Percentiles rank a stretch among this genome's conserved stretches.
These are phyloP conservation scores for Anarsia innoxiella DNA, from an alignment of 2,888 invertebrate species.

Conservation along the genomic window DNA sequence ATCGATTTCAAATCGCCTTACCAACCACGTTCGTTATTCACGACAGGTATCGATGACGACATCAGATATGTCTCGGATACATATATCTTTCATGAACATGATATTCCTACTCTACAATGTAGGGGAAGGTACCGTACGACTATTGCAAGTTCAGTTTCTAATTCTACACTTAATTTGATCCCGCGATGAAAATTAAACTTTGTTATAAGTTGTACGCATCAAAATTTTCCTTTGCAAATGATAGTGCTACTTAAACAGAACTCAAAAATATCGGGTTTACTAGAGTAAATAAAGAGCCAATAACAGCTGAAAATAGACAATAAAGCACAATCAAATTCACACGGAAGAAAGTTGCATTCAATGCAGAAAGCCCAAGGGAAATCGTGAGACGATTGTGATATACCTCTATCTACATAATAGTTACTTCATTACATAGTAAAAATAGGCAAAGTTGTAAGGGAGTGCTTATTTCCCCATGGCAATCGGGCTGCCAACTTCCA, in stretches of 20 bases:
- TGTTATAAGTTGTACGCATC: too few relatives aligned
- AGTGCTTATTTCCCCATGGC: slow-evolving; percentile 26
- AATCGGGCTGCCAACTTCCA: slow-evolving; percentile 3
- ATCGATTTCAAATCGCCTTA: slow-evolving; percentile 31
- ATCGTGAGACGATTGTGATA: slow-evolving; percentile 28
- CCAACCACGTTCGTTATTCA: slow-evolving; percentile 37
- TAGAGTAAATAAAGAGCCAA: too few relatives aligned
- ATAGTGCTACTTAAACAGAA: too few relatives aligned
- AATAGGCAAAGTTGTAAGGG: slow-evolving; percentile 27
- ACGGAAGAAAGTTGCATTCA: neutral
- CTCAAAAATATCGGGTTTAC: too few relatives aligned
- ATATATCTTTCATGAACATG: slow-evolving; percentile 15
- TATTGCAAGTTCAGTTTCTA: too few relatives aligned
- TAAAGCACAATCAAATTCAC: slow-evolving; percentile 11
- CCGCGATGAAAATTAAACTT: too few relatives aligned
- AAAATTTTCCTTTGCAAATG: too few relatives aligned
- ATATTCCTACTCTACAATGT: too few relatives aligned
- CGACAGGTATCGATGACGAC: slow-evolving; percentile 26
- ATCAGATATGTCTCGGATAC: slow-evolving; percentile 25
- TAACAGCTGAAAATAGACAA: too few relatives aligned
- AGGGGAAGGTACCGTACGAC: too few relatives aligned
- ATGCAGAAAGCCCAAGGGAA: slow-evolving; percentile 21
- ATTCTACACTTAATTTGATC: too few relatives aligned
- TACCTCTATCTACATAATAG: too few relatives aligned
- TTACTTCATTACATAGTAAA: slow-evolving; percentile 20